phyloP scores from a whole-genome alignment of 2,797 vertebrate genomes.

The Hydrolagus colliei region DNA sequence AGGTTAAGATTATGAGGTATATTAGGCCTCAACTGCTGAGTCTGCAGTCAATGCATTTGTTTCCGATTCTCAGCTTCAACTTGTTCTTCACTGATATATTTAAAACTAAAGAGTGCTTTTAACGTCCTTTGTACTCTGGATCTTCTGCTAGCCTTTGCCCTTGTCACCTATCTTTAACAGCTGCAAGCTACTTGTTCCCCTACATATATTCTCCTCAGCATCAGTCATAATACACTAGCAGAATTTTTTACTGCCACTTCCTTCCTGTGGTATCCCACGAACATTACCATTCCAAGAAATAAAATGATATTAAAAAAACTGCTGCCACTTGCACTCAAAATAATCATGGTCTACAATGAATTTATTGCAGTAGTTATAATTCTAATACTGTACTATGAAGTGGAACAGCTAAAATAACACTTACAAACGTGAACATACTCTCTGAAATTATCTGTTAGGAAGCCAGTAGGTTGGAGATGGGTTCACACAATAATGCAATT shows the following conservation, averaged over 20 bases:
- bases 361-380: background rate
- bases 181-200: background rate
- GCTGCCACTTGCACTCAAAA: background rate
- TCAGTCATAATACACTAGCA: background rate
- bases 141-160: background rate
- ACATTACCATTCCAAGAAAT: background rate
- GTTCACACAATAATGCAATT: background rate
- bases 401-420: background rate
- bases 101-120: background rate
- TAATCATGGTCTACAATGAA: background rate
- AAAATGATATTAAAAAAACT: background rate
- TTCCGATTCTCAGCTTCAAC: background rate
- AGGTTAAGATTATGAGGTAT: no score
- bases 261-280: slow-evolving; percentile 17
- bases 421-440: background rate
- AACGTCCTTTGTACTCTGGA: background rate
- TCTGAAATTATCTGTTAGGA: background rate
- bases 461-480: no score
- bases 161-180: background rate
- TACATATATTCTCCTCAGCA: background rate
- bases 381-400: background rate
- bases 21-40: no score
- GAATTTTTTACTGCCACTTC: background rate
- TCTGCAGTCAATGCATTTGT: background rate
- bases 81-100: background rate